Evolutionary conservation across 2,888 invertebrate species (phyloP).

Genomic region (Micropterix aruncella): DNA sequence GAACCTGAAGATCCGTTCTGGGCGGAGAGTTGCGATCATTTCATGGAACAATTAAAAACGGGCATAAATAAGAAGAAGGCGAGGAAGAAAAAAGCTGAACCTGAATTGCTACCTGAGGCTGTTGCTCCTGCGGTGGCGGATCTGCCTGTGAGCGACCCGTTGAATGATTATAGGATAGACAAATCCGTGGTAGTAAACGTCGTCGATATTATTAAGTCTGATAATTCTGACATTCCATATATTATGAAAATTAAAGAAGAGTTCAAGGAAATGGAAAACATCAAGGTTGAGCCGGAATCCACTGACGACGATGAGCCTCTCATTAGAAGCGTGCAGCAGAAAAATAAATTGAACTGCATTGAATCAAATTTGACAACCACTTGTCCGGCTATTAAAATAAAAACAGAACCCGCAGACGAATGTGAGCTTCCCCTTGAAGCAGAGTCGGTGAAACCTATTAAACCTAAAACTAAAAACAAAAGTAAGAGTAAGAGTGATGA

Average conservation of each 20-base stretch:
- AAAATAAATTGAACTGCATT: constrained; percentile 20
- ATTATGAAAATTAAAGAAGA: constrained; percentile 13
- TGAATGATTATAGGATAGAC: constrained; percentile 8
- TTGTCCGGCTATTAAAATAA: constrained; percentile 14
- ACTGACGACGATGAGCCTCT: constrained; percentile 32
- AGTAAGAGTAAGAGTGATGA: constrained; percentile 37
- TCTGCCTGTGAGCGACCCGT: constrained; percentile 1
- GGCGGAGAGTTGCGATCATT: constrained; percentile 61
- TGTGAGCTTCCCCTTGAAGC: not conserved
- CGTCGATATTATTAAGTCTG: constrained; percentile 10
- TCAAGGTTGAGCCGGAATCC: constrained; percentile 17
- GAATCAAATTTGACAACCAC: constrained; percentile 21
- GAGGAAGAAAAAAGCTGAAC: constrained; percentile 33
- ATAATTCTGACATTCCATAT: constrained; percentile 6
- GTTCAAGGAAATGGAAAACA: constrained; percentile 15
- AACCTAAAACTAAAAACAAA: constrained; percentile 27
- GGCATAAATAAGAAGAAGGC: constrained; percentile 42
- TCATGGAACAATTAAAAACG: constrained; percentile 58
- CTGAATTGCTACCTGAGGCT: constrained; percentile 18
- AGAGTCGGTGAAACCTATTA: constrained; percentile 31
- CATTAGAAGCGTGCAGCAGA: constrained; percentile 32
- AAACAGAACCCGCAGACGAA: not conserved
- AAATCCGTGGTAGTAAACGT: constrained; percentile 12
- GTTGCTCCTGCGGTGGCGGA: constrained; percentile 12
- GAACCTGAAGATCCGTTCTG: constrained; percentile 36